Conservation (phyloP, 1,140 invertebrate species). For the Conus ventricosus region DNA sequence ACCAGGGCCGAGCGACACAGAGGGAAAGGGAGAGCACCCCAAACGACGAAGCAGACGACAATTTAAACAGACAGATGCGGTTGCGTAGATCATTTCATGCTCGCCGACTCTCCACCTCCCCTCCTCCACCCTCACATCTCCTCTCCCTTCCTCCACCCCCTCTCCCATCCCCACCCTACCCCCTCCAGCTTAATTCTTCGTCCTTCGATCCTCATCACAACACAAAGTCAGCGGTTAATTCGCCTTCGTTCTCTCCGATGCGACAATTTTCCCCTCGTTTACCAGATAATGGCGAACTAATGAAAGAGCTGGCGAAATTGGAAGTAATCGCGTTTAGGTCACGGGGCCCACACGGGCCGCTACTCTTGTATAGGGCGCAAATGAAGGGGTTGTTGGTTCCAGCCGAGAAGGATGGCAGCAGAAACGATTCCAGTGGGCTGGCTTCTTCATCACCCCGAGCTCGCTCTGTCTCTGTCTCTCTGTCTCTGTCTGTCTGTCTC, state of each 20-base stretch:
- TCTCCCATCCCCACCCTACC: not conserved
- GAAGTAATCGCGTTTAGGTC: slow-evolving; percentile 40
- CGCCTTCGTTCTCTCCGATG: slow-evolving; percentile 12
- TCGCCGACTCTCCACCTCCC: not conserved
- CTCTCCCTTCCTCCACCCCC: not conserved
- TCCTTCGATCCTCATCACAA: slow-evolving; percentile 27
- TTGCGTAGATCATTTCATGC: slow-evolving; percentile 37
- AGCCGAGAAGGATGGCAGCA: slow-evolving; percentile 1
- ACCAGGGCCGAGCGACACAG: no score
- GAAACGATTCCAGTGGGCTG: not conserved
- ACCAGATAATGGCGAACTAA: slow-evolving; percentile 36
- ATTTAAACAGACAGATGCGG: slow-evolving; percentile 30
- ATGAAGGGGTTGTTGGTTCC: slow-evolving; percentile 33
- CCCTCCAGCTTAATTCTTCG: not conserved
- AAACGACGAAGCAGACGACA: slow-evolving; percentile 13
- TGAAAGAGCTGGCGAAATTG: slow-evolving; percentile 39
- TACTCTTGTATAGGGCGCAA: slow-evolving; percentile 30
- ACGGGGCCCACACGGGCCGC: not conserved
- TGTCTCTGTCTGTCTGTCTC: no score
- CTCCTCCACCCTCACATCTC: not conserved
- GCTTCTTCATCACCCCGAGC: not conserved
- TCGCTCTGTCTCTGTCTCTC: no score
- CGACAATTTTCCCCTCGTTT: slow-evolving; percentile 39
- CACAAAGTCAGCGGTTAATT: slow-evolving; percentile 33
- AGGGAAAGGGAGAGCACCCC: no score